These are phyloP conservation scores for Drosophila nigricruria DNA, from an alignment of 2,888 invertebrate species.

Conservation along the genomic window DNA sequence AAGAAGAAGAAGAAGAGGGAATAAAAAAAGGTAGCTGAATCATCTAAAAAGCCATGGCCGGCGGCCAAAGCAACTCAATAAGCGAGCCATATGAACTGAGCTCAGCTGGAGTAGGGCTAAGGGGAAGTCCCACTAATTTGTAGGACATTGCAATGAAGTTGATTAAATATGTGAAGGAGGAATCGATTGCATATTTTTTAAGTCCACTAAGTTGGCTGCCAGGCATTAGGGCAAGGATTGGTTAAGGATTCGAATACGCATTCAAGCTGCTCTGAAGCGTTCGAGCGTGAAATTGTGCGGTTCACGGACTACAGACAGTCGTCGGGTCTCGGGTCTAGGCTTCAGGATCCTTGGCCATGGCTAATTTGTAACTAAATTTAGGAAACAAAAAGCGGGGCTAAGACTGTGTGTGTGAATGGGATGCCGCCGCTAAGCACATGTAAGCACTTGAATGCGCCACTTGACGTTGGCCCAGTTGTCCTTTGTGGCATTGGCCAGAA, in stretches of 20 bases:
- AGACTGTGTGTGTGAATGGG: slow-evolving; percentile 19
- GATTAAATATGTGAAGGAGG: slow-evolving; percentile 68
- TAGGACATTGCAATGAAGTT: slow-evolving; percentile 53
- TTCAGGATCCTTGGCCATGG: slow-evolving; percentile 33
- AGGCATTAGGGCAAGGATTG: slow-evolving; percentile 14
- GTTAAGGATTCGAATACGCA: slow-evolving; percentile 27
- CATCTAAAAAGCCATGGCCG: slow-evolving; percentile 74
- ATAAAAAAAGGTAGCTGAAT: slow-evolving; percentile 55
- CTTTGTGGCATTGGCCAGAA: slow-evolving; percentile 76
- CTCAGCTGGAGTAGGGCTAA: slow-evolving; percentile 14
- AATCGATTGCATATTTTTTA: slow-evolving; percentile 55
- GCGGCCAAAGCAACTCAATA: slow-evolving; percentile 73
- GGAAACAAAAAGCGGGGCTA: slow-evolving; percentile 59
- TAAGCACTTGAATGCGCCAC: slow-evolving; percentile 75
- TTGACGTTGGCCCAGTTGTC: slow-evolving; percentile 59
- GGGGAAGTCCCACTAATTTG: slow-evolving; percentile 72
- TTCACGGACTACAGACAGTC: not conserved
- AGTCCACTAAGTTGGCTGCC: slow-evolving; percentile 14
- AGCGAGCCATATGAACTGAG: slow-evolving; percentile 41
- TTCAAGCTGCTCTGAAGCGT: slow-evolving; percentile 40
- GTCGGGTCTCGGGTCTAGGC: slow-evolving; percentile 7
- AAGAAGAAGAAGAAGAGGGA: not conserved
- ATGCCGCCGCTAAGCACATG: slow-evolving; percentile 65
- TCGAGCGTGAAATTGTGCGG: slow-evolving; percentile 55
- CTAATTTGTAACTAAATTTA: slow-evolving; percentile 75